These are phyloP conservation scores for Ophiodon elongatus DNA, from an alignment of 2,113 vertebrate species.

Conservation along the genomic window DNA sequence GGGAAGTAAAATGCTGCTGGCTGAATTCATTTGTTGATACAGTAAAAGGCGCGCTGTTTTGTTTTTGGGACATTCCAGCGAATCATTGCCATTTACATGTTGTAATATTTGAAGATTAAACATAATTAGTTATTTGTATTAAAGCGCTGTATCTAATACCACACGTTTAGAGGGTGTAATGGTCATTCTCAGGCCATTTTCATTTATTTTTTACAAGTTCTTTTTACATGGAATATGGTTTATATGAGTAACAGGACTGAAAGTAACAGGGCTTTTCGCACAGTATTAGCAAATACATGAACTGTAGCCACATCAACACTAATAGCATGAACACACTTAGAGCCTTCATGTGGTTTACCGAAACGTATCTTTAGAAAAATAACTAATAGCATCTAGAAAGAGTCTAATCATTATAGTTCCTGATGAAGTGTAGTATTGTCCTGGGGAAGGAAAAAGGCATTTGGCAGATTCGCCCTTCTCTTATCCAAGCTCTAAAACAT, in stretches of 20 bases:
- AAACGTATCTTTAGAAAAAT: not conserved
- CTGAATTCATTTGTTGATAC: constrained; percentile 35
- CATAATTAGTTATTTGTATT: not conserved
- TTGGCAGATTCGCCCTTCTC: not conserved
- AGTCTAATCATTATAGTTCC: not conserved
- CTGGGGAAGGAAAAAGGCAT: not conserved
- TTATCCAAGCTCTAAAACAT: not conserved
- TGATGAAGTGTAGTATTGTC: not conserved
- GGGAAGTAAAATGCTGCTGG: constrained; percentile 10
- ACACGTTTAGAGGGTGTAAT: not conserved
- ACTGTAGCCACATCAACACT: not conserved
- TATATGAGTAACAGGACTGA: not conserved
- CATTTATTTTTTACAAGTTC: not conserved
- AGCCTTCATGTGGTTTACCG: not conserved
- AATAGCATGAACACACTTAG: not conserved
- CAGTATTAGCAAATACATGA: not conserved
- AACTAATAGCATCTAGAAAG: not conserved
- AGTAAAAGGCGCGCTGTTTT: constrained; percentile 26
- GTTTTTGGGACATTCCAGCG: not conserved
- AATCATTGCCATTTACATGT: not conserved
- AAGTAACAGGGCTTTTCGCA: not conserved
- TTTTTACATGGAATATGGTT: not conserved
- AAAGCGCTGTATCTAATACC: not conserved
- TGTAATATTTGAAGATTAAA: not conserved
- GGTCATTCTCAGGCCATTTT: not conserved